A percentile compares a stretch with the other conserved stretches of the same genome.
phyloP scores from a whole-genome alignment of 1,140 invertebrate species.

The Caenorhabditis briggsae region DNA sequence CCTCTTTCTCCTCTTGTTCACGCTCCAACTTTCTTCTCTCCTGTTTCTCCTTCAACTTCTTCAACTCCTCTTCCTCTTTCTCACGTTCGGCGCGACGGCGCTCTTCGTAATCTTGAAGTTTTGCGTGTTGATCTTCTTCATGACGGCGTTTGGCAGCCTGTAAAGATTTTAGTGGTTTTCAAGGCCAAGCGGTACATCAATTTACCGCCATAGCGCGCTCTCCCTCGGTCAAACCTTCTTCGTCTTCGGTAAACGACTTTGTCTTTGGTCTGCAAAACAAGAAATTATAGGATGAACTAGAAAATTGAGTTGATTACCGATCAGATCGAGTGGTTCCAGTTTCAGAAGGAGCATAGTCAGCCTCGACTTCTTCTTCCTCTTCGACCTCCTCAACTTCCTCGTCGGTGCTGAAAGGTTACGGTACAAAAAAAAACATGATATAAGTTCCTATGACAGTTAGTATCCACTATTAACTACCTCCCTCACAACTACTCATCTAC shows the following conservation, averaged over 20 bases:
- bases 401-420: constrained; percentile 57
- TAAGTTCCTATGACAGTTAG: too few relatives aligned
- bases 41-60: constrained; percentile 69
- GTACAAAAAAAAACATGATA: background rate
- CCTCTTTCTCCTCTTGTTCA: constrained; percentile 66
- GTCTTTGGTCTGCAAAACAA: constrained; percentile 49
- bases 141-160: constrained; percentile 75
- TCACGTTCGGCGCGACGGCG: constrained; percentile 72
- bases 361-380: constrained; percentile 61
- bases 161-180: background rate
- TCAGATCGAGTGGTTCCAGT: constrained; percentile 30
- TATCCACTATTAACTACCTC: background rate
- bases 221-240: constrained; percentile 60
- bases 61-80: constrained; percentile 68
- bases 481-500: background rate
- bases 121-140: constrained; percentile 74
- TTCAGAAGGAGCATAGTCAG: constrained; percentile 54
- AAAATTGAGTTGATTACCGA: background rate
- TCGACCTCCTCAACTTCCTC: constrained; percentile 64
- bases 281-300: background rate
- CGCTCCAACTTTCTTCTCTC: constrained; percentile 65
- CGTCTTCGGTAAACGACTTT: constrained; percentile 57
- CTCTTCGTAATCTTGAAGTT: constrained; percentile 77
- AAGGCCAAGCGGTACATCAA: background rate
- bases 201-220: constrained; percentile 63